phyloP scores from a whole-genome alignment of 2,888 invertebrate genomes.

The Alsophila aescularia region DNA sequence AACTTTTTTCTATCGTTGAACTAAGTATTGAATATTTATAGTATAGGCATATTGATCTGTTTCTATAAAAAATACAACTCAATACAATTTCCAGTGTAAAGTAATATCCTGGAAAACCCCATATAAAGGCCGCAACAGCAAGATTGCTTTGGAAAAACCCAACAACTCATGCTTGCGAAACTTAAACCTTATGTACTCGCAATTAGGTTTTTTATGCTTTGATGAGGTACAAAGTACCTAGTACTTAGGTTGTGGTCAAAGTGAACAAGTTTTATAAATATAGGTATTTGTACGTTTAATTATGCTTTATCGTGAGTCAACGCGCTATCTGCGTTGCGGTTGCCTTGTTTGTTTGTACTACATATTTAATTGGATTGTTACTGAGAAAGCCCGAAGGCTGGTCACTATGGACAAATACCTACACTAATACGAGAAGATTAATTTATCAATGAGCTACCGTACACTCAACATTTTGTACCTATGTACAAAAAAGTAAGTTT shows the following conservation, averaged over 20 bases:
- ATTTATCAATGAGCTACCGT: no score
- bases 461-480: no score
- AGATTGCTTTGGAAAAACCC: neutral
- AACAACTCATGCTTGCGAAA: neutral
- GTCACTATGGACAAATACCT: neutral
- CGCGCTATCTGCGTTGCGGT: neutral
- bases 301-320: slow-evolving; percentile 1
- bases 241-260: no score
- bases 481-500: no score
- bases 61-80: no score
- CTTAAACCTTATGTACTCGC: neutral
- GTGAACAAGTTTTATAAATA: neutral
- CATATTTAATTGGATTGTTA: neutral
- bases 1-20: no score
- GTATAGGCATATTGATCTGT: no score
- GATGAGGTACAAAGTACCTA: no score
- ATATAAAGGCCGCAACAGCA: neutral
- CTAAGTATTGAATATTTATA: no score
- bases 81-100: neutral
- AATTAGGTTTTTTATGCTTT: neutral
- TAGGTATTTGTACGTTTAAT: neutral
- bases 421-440: neutral
- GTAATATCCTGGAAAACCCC: slow-evolving; percentile 5
- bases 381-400: neutral
- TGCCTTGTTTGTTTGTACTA: neutral